Base-by-base conservation (phyloP, 2,797 vertebrate species). In the Brachymystax lenok region DNA sequence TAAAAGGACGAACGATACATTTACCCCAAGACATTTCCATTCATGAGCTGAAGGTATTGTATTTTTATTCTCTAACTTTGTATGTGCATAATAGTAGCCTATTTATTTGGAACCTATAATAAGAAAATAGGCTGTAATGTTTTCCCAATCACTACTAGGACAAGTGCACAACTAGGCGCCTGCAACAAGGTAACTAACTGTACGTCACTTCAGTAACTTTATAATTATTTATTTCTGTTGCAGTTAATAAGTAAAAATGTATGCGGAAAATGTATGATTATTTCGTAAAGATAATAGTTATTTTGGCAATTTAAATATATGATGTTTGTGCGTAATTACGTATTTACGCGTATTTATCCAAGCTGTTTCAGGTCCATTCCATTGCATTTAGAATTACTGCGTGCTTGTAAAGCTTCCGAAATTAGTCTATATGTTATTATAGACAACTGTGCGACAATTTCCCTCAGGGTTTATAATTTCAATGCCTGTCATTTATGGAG, bases 11-110 rank as follows among this genome's bases (percentile, higher is more conserved):
- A 93, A 84, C 85, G 87, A 77, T 76, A 80, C 81, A 87, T 73
- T 76, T 33, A 70, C 93, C 92, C 85, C 81, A 87, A 89, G 86
- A 86, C 90, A 88, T 83, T 89, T 88, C 89, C 90, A 95, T 97
- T 92, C 94, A 96, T 95, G 95, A 95, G 94, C 94, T 95, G 93
- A 94, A 98, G 96, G 97, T 97, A 95, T 71, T 73, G 50, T 73
- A 63, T 80, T 90, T 85, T 87, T 78, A 90, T 92, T 90, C 73
- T 80, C 35, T 83, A 94, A 92, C 90, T 93, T 92, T 87, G 70
- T 50, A 51, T 80, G 85, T 84, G 85, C 82, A 68, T 14, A 67
- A 78, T 72, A 28, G 52, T 66, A 61, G 16, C 78, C 67, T 70
- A 33, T 77, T 73, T 12, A 69, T 75, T 80, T 77, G 74, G 74